These are phyloP conservation scores for Cryptus viduatorius DNA, from an alignment of 2,888 invertebrate genomes.

Conservation along the genomic window DNA sequence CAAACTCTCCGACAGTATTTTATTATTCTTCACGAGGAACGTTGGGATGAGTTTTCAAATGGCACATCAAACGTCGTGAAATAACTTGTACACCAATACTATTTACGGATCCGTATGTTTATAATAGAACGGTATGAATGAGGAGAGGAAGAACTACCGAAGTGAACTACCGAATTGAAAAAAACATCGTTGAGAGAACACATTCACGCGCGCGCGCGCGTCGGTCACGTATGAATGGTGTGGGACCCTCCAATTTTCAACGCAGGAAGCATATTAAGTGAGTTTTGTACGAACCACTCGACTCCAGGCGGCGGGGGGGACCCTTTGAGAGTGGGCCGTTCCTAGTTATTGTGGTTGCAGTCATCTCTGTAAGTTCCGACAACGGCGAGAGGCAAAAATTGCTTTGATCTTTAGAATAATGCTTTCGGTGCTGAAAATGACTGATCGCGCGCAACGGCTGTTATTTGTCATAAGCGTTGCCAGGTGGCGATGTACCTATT, in stretches of 20 bases:
- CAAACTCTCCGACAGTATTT: slow-evolving; percentile 25
- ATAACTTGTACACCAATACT: not conserved
- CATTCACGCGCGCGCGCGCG: slow-evolving; percentile 15
- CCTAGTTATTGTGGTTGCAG: slow-evolving; percentile 41
- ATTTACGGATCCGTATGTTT: not conserved
- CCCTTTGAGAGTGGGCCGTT: slow-evolving; percentile 31
- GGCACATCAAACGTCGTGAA: not conserved
- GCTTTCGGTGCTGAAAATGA: slow-evolving; percentile 34
- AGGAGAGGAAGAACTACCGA: slow-evolving; percentile 16
- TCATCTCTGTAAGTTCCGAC: slow-evolving; percentile 20
- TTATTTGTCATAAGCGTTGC: not conserved
- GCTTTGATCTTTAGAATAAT: slow-evolving; percentile 42
- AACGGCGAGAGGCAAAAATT: slow-evolving; percentile 33
- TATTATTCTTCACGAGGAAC: slow-evolving; percentile 39
- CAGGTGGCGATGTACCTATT: not conserved
- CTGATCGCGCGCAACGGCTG: slow-evolving; percentile 45
- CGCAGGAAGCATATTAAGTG: slow-evolving; percentile 66
- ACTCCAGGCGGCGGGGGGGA: slow-evolving; percentile 18
- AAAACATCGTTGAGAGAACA: slow-evolving; percentile 52
- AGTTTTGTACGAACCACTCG: slow-evolving; percentile 59
- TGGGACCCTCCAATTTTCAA: slow-evolving; percentile 63
- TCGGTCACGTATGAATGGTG: slow-evolving; percentile 51
- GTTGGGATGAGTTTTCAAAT: not conserved
- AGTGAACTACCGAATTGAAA: slow-evolving; percentile 38
- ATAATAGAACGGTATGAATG: not conserved